These are phyloP conservation scores for Neodiprion fabricii DNA, from an alignment of 1,140 invertebrate genomes.

Conservation along the genomic window DNA sequence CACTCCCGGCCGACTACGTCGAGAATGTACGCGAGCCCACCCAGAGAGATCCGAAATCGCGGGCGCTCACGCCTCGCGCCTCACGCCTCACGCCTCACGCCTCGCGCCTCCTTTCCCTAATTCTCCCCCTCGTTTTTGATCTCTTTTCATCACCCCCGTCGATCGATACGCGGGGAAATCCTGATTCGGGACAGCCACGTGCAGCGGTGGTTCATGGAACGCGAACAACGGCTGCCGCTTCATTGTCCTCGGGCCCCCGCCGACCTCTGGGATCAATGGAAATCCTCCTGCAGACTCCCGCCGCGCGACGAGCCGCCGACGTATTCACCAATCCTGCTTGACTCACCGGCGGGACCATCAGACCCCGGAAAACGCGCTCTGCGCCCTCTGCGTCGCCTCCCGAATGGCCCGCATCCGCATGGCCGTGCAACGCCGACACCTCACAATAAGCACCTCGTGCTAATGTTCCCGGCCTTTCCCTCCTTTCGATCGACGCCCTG, in stretches of 20 bases:
- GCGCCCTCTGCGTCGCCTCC: background rate
- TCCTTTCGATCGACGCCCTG: too few relatives aligned
- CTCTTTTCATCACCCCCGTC: conserved; percentile 26
- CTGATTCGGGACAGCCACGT: conserved; percentile 8
- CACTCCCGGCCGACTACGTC: background rate
- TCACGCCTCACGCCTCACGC: conserved; percentile 25
- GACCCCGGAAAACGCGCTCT: background rate
- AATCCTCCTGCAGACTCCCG: background rate
- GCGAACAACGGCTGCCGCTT: background rate
- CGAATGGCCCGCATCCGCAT: background rate
- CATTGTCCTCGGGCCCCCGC: conserved; percentile 9
- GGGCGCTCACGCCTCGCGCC: background rate
- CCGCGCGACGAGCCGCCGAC: background rate
- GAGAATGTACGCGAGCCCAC: background rate
- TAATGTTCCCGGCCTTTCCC: too few relatives aligned
- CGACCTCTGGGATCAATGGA: conserved; percentile 6
- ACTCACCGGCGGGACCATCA: background rate
- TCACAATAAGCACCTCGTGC: too few relatives aligned
- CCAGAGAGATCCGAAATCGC: conserved; percentile 1
- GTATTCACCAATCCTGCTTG: background rate
- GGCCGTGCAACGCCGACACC: background rate
- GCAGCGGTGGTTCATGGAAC: background rate
- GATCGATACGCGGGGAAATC: background rate
- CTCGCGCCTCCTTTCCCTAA: conserved; percentile 11
- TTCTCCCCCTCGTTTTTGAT: background rate